Conservation (phyloP, 2,888 invertebrate genomes). For the Caenorhabditis sp. region DNA sequence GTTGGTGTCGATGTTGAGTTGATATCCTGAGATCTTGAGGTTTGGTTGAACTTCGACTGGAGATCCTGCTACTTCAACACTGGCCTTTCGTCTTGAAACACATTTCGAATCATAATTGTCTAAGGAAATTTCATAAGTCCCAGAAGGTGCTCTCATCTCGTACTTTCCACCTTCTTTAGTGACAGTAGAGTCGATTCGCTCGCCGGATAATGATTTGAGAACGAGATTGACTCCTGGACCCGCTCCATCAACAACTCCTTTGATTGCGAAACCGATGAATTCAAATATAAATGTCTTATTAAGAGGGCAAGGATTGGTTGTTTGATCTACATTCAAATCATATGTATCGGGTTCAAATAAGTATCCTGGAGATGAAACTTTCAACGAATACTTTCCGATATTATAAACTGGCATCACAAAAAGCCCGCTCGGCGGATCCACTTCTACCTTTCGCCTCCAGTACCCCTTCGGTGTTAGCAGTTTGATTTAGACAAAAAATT, state of each 20-base stretch:
- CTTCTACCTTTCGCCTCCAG: constrained; percentile 91
- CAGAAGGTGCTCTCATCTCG: constrained; percentile 60
- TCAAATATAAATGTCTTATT: constrained; percentile 92
- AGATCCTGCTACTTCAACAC: constrained; percentile 51
- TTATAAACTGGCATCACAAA: constrained; percentile 89
- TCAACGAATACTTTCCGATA: constrained; percentile 73
- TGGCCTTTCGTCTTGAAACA: constrained; percentile 54
- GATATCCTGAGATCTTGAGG: constrained; percentile 62
- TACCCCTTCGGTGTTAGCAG: constrained; percentile 87
- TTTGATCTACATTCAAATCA: constrained; percentile 79
- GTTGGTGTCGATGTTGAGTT: constrained; percentile 14
- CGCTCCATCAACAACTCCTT: constrained; percentile 47
- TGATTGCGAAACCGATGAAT: constrained; percentile 74
- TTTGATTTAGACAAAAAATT: constrained; percentile 60
- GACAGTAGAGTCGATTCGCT: constrained; percentile 43
- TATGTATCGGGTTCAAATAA: constrained; percentile 62
- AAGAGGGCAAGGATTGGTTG: constrained; percentile 84
- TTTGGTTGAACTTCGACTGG: constrained; percentile 61
- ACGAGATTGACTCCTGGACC: constrained; percentile 53
- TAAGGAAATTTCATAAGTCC: constrained; percentile 62
- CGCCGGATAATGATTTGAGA: constrained; percentile 48
- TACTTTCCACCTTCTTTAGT: constrained; percentile 59
- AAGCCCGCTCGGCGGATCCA: constrained; percentile 96
- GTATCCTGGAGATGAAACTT: constrained; percentile 74
- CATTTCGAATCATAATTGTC: constrained; percentile 55